Evolutionary conservation across 1,140 invertebrate species (phyloP), one percentile per base, ranked within the genome.

Genomic region (Drosophila pachea): DNA sequence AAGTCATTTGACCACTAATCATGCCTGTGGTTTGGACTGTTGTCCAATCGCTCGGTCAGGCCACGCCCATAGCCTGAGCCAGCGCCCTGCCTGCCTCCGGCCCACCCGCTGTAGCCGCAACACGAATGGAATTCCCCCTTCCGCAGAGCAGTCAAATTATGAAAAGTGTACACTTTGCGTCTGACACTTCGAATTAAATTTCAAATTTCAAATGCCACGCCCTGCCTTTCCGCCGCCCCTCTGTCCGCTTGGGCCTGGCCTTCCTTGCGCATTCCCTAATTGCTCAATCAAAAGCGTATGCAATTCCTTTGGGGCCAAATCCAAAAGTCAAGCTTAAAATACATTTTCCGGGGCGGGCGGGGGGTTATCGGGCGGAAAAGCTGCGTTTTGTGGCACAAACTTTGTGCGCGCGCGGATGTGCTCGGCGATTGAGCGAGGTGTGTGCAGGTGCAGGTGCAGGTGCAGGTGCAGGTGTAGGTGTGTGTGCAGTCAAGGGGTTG

Each of bases 231-330:
- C 6, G 9, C 11, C 5, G 9, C 12, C 40, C 9, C 38, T 0
- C 16, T 12, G 4, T 38, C 32, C 9, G 8, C 7, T 16, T 7
- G 16, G 9, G 16, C 11, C 14, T 6, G 36, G 16, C 22, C 43
- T 31, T 42, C 35, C 55, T 68, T 64, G 62, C 65, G 61, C 67
- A 65, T 64, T 68, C 52, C 78, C 76, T 83, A 83, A 83, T 83
- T 83, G 79, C 79, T 84, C 79, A 83, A 83, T 83, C 79, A 83
- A 76, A 83, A 83, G 63, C 81, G 81, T 84, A 79, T 83, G 81
- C 79, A 79, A 84, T 79, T 79, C 79, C 79, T 69, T 70, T 73
- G 79, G 78, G 78, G 68, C 69, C 68, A 78, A 75, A 67, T 75
- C 70, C 12, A 43, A 68, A 50, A 42, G 40, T 69, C 54, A 67